Evolutionary conservation across 2,797 vertebrate species (phyloP).

Genomic region (Trachurus trachurus): DNA sequence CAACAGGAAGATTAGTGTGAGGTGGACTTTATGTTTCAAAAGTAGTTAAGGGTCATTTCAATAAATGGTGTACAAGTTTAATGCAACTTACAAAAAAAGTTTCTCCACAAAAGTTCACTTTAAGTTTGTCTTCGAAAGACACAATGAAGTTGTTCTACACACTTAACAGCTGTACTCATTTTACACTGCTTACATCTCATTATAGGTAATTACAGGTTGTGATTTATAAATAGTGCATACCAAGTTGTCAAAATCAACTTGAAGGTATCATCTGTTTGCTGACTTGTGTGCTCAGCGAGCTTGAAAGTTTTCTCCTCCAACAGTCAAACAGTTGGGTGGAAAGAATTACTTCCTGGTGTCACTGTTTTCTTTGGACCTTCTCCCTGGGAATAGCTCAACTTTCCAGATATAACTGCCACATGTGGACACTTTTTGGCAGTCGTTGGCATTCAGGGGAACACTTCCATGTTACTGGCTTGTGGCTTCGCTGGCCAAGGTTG

Average conservation of each 20-base stretch:
- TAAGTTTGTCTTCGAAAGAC: background rate
- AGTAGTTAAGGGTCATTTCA: background rate
- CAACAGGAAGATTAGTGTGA: slow-evolving; percentile 78
- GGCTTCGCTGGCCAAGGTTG: slow-evolving; percentile 67
- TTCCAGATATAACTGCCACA: slow-evolving; percentile 83
- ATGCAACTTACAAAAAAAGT: background rate
- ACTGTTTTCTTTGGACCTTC: slow-evolving; percentile 72
- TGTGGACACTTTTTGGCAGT: slow-evolving; percentile 70
- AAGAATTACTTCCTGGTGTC: slow-evolving; percentile 77
- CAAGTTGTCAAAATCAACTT: slow-evolving; percentile 22
- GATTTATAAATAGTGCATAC: slow-evolving; percentile 8
- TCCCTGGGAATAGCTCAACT: slow-evolving; percentile 75
- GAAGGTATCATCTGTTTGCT: slow-evolving; percentile 26
- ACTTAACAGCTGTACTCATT: background rate
- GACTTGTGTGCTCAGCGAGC: slow-evolving; percentile 12
- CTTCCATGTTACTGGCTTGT: slow-evolving; percentile 73
- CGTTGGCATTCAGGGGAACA: slow-evolving; percentile 66
- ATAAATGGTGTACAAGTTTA: background rate
- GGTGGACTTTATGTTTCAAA: background rate
- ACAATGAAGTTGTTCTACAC: background rate
- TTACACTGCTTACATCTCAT: background rate
- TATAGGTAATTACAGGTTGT: slow-evolving; percentile 25
- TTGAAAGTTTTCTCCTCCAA: slow-evolving; percentile 32
- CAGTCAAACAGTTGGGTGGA: slow-evolving; percentile 58
- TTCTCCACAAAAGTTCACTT: background rate